Base-by-base conservation (phyloP, 2,888 invertebrate species). In the Pomacea canaliculata region DNA sequence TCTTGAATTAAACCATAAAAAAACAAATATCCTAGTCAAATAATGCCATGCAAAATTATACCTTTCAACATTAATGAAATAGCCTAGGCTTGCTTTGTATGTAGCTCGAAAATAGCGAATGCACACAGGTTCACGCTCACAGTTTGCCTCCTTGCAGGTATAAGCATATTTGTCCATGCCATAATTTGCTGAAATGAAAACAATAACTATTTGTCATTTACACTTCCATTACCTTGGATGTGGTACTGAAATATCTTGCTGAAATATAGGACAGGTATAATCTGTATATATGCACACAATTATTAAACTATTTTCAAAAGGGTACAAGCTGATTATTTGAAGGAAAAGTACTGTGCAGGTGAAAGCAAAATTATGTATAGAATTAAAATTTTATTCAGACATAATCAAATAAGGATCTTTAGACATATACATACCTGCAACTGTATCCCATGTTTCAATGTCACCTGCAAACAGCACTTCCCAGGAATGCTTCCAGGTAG, bases 41-140 rank as follows among this genome's bases (percentile, higher is more conserved):
- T 0, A 56, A 19, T 23, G 56, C 19, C 18, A 12, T 37, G 12
- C 18, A 65, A 7, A 46, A 12, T 48, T 2, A 8, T 74, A 81
- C 81, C 79, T 77, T 69, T 78, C 70, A 60, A 81, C 78, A 27
- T 73, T 71, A 23, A 82, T 60, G 37, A 65, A 23, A 51, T 75
- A 73, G 8, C 51, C 51, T 56, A 51, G 70, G 62, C 71, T 49
- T 16, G 73, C 60, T 60, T 77, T 72, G 12, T 77, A 63, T 12
- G 71, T 27, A 19, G 78, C 79, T 70, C 73, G 69, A 18, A 81
- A 73, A 23, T 74, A 78, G 60, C 78, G 78, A 16, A 80, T 74
- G 73, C 82, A 82, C 48, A 82, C 74, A 8, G 78, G 70, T 37
- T 80, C 80, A 9, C 81, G 66, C 69, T 82, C 82, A 78, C 82